phyloP scores from a whole-genome alignment of 2,797 vertebrate species.

The Myripristis murdjan region DNA sequence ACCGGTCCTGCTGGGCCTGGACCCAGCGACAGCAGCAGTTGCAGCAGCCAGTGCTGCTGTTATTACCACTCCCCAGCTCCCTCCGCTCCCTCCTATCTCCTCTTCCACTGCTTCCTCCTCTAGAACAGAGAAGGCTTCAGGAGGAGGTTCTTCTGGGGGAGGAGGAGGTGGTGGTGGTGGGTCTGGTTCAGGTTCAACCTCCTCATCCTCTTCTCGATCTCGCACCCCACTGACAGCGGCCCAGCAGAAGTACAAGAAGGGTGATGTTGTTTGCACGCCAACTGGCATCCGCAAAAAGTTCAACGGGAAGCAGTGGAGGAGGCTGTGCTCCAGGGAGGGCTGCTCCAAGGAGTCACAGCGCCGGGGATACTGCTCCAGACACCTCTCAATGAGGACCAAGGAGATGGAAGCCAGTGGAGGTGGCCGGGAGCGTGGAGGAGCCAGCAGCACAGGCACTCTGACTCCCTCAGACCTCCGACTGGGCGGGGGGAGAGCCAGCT shows the following conservation, averaged over 20 bases:
- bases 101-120: constrained; percentile 76
- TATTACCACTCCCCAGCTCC: constrained; percentile 80
- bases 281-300: constrained; percentile 96
- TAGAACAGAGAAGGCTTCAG: constrained; percentile 86
- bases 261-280: constrained; percentile 95
- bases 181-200: constrained; percentile 79
- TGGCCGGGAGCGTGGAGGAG: constrained; percentile 86
- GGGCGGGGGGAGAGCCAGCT: constrained; percentile 85
- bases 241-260: constrained; percentile 96
- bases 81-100: constrained; percentile 81
- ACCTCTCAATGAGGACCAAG: constrained; percentile 96
- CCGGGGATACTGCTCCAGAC: constrained; percentile 93
- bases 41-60: constrained; percentile 62
- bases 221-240: constrained; percentile 92
- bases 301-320: constrained; percentile 95
- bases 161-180: constrained; percentile 70
- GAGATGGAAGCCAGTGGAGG: constrained; percentile 93
- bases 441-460: constrained; percentile 93
- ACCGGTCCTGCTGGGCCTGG: constrained; percentile 84
- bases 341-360: constrained; percentile 96
- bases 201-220: constrained; percentile 87
- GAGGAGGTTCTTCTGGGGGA: constrained; percentile 67
- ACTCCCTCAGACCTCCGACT: constrained; percentile 90
- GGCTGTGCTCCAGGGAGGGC: constrained; percentile 93
- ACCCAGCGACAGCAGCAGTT: constrained; percentile 67